Base-by-base conservation (phyloP, 2,888 invertebrate species). In the Myopa tessellatipennis region DNA sequence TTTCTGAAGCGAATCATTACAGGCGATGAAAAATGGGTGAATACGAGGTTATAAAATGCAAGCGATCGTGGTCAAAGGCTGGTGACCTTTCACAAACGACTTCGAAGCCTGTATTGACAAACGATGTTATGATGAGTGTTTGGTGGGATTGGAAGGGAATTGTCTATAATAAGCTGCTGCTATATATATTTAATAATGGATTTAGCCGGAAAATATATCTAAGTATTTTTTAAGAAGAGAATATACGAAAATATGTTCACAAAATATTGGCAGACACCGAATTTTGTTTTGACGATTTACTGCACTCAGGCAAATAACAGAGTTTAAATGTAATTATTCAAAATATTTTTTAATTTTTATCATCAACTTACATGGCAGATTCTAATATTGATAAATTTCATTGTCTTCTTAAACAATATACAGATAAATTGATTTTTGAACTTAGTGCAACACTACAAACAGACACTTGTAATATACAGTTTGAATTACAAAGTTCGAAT, bases 401-500 rank as follows among this genome's bases (percentile, higher is more conserved):
- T 26, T 26, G 26, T 58, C 58, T 1, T 58, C n/a, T 58, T 58
- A 58, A 58, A 6, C n/a, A 58, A 58, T 58, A 58, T 58, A 16
- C 58, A 58, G 4, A 58, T 6, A 58, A 58, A 16, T 16, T 58
- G n/a, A 58, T 58, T 58, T 58, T 58, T 58, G 3, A 58, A 58
- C 58, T 58, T 58, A 58, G 58, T 58, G 58, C 58, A 58, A 58
- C 58, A 58, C 58, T n/a, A 58, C 58, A 58, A 58, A 58, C 58
- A 58, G 58, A n/a, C 58, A 58, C 58, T 12, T 58, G 58, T 1
- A 58, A 58, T n/a, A 14, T 3, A 10, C 58, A 58, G 58, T 58
- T 58, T n/a, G 3, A n/a, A 14, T 58, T 58, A 4, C 58, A 58
- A n/a, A 58, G 58, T 52, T 52, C 3, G 52, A 1, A 1, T 52